Base-by-base conservation (phyloP, 2,113 vertebrate species). In the Erythrocebus patas region DNA sequence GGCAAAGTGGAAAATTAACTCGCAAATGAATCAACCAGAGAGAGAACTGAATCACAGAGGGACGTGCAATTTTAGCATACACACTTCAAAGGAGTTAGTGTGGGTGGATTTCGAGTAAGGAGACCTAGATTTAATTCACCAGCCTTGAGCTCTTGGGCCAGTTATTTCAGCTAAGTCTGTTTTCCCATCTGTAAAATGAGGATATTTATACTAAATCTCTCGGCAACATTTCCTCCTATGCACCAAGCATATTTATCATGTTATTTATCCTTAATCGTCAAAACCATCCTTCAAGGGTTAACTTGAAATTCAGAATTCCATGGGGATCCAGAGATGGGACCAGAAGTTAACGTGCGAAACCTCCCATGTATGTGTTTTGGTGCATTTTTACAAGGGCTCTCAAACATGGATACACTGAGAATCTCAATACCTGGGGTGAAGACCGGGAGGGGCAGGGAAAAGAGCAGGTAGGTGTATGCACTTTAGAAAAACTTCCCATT, bases 11-110 rank as follows among this genome's bases (percentile, higher is more conserved):
- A 59, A 94, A 64, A 80, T 27, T n/a, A 91, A 89, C 75, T 96
- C 48, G 70, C 23, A 92, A 89, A 92, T 94, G 90, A 97, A 94
- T 97, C 91, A 96, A 92, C 68, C 38, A 92, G 70, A 87, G 66
- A 85, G 20, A 92, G 43, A 88, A 52, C 1, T 91, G 78, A 83
- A 73, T 97, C 88, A 92, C n/a, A 81, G 35, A 10, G 57, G 50
- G 43, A 82, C 11, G 91, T 52, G 61, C 10, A 32, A 73, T 76
- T 87, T 96, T 76, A 96, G 40, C 48, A 83, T 48, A 66, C 50
- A 83, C 12, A 55, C 48, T 59, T 25, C 82, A 76, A 50, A 91
- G 64, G 38, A 86, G 40, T 52, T 5, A n/a, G 6, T 2, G 5
- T 91, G n/a, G 92, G 89, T 82, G 35, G 86, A 83, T 50, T 75